Base-by-base conservation (phyloP, 1,140 invertebrate genomes). In the Philotrypesis tridentata region DNA sequence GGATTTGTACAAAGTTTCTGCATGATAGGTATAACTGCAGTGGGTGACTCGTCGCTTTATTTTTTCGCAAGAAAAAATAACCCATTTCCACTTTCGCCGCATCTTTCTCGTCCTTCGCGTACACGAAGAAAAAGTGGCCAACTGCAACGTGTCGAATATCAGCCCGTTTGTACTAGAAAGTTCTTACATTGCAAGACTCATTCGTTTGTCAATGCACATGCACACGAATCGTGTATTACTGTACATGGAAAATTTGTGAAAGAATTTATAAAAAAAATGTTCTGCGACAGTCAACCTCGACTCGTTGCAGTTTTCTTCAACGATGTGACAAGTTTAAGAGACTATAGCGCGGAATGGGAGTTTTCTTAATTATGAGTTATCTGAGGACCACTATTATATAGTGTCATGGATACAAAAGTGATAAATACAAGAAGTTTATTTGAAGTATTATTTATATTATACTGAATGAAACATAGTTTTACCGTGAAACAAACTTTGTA, bases 11-110 rank as follows among this genome's bases (percentile, higher is more conserved):
- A 82, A 82, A 82, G 33, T 82, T 82, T 82, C 74, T 82, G 76
- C 43, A 81, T 17, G 11, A 27, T 63, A 67, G n/a, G 4, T 55
- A 55, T 55, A 55, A 55, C 3, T 55, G 74, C 82, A 83, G 82
- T 84, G 83, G 80, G 75, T 60, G 80, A 82, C 78, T 80, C 82
- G 77, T 67, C 80, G 78, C 85, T 83, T 76, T 82, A 77, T 82
- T 72, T 82, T 23, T 63, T 29, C 33, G 29, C 40, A 23, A 21
- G 21, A 43, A 40, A n/a, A 21, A 72, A 72, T 8, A 14, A 8
- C 70, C 11, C 33, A n/a, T 40, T 40, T 40, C 37, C 4, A 23
- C 37, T 1, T 43, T 72, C 70, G 70, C 12, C 61, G n/a, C n/a
- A 11, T 8, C 70, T 48, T 40, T 72, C 40, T 43, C 21, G 37